These are phyloP conservation scores for Hanleya hanleyi DNA, from an alignment of 2,888 invertebrate species.

Conservation along the genomic window DNA sequence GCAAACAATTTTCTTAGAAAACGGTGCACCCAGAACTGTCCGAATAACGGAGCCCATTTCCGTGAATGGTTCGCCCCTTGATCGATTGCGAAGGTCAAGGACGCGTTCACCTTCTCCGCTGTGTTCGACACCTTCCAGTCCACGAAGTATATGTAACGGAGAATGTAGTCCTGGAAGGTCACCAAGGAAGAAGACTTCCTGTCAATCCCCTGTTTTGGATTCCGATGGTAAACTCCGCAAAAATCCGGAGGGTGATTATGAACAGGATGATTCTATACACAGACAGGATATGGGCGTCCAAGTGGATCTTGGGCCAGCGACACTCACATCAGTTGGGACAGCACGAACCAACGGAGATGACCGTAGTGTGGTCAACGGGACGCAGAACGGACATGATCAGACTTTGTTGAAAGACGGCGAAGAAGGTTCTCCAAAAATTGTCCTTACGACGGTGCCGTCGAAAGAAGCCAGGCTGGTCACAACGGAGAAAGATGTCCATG, in stretches of 20 bases:
- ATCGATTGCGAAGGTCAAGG: slow-evolving; percentile 40
- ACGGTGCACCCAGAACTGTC: slow-evolving; percentile 60
- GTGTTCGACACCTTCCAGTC: not conserved
- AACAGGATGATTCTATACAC: not conserved
- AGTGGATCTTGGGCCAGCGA: not conserved
- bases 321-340: slow-evolving; percentile 1
- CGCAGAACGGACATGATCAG: slow-evolving; percentile 18
- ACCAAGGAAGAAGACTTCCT: not conserved
- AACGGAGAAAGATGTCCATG: not conserved
- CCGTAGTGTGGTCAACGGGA: not conserved
- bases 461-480: not conserved
- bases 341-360: not conserved
- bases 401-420: slow-evolving; percentile 40
- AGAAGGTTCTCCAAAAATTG: slow-evolving; percentile 44
- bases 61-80: slow-evolving; percentile 43
- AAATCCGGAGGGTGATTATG: no score
- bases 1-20: slow-evolving; percentile 64
- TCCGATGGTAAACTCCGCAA: not conserved
- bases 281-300: slow-evolving; percentile 2
- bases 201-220: not conserved
- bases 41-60: slow-evolving; percentile 62
- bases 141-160: not conserved
- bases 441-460: slow-evolving; percentile 33
- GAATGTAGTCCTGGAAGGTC: slow-evolving; percentile 1
- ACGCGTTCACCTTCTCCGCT: slow-evolving; percentile 42